These are phyloP conservation scores for Galeopterus variegatus DNA, from an alignment of 2,113 vertebrate genomes.

Conservation along the genomic window DNA sequence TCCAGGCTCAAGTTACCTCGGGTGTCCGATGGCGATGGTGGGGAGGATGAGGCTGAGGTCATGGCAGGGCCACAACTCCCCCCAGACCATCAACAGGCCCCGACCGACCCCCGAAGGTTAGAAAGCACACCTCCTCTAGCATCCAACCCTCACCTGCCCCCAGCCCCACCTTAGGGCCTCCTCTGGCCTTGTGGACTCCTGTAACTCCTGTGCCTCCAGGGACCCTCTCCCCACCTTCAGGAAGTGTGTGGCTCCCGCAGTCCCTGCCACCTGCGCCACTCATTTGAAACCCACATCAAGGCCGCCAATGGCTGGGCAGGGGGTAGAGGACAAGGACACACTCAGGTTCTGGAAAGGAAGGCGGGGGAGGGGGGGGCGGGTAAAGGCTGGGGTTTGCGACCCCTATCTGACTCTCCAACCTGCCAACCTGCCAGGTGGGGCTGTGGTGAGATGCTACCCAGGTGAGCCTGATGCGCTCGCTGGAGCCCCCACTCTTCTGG, in stretches of 20 bases:
- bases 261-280: not conserved
- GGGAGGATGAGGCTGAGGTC: not conserved
- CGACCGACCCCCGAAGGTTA: not conserved
- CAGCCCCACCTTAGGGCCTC: not conserved
- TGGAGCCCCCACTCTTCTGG: not conserved
- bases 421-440: fast-evolving
- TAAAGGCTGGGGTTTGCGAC: no score
- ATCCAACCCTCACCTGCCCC: fast-evolving
- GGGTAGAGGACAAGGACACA: not conserved
- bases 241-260: fast-evolving
- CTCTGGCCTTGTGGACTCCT: no score
- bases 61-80: not conserved
- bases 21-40: fast-evolving
- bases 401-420: fast-evolving
- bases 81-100: no score
- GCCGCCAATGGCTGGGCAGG: no score
- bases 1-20: not conserved
- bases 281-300: not conserved
- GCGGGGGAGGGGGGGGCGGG: no score
- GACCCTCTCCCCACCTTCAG: not conserved
- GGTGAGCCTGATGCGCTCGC: fast-evolving
- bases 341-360: fast-evolving
- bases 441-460: fast-evolving
- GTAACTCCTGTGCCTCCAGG: not conserved
- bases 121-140: fast-evolving